phyloP scores from a whole-genome alignment of 92 coral and sea anemone species.

The Actinernus sp. region DNA sequence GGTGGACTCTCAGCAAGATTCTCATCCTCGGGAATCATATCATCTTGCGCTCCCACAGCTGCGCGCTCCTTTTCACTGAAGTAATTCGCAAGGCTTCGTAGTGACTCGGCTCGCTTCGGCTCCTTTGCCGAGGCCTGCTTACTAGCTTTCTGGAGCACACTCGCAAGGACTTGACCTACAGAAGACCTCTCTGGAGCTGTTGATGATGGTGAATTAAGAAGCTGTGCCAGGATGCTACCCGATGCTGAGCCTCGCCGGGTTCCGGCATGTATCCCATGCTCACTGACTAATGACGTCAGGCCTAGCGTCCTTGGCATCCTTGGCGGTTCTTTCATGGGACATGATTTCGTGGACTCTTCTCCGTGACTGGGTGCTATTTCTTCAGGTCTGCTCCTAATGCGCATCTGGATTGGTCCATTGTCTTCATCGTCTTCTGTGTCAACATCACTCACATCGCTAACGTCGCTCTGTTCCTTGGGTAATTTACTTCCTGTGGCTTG shows the following conservation, averaged over 20 bases:
- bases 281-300: conserved; percentile 52
- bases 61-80: conserved; percentile 87
- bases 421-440: conserved; percentile 64
- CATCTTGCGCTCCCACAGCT: conserved; percentile 10
- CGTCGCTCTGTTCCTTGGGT: conserved; percentile 35
- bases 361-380: background rate
- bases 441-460: conserved; percentile 46
- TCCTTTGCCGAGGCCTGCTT: conserved; percentile 71
- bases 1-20: conserved; percentile 66
- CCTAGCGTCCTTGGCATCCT: conserved; percentile 47
- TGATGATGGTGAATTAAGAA: conserved; percentile 70
- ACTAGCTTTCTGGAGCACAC: conserved; percentile 84
- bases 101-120: conserved; percentile 79
- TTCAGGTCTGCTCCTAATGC: conserved; percentile 10
- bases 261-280: conserved; percentile 50
- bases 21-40: conserved; percentile 36
- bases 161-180: conserved; percentile 84
- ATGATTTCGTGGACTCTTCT: conserved; percentile 2
- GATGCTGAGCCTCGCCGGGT: conserved; percentile 47
- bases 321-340: conserved; percentile 41
- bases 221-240: conserved; percentile 76
- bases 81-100: conserved; percentile 77
- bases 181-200: conserved; percentile 74
- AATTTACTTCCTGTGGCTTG: conserved; percentile 13
- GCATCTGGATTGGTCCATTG: conserved; percentile 67